These are phyloP conservation scores for Rhadinocentrus ornatus DNA, from an alignment of 2,797 vertebrate species.

Conservation along the genomic window DNA sequence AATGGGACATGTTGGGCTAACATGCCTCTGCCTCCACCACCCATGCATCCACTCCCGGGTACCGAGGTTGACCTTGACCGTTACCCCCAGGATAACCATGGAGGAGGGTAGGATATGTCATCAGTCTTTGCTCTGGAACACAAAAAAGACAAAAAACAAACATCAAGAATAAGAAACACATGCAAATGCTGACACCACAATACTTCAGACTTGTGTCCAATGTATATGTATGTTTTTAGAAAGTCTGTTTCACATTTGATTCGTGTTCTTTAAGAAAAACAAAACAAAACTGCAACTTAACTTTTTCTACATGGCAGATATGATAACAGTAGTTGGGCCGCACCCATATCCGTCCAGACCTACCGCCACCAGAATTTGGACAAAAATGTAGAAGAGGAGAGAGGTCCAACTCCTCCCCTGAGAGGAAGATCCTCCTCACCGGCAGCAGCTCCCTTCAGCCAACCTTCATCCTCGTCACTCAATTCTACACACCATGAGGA, in stretches of 20 bases:
- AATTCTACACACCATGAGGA: slow-evolving; percentile 95
- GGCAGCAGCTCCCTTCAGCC: slow-evolving; percentile 86
- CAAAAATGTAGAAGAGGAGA: slow-evolving; percentile 89
- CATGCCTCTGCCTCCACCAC: slow-evolving; percentile 91
- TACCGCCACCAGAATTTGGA: slow-evolving; percentile 92
- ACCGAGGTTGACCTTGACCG: slow-evolving; percentile 90
- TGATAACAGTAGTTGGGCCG: slow-evolving; percentile 91
- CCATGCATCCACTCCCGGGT: slow-evolving; percentile 93
- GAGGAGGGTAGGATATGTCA: slow-evolving; percentile 81
- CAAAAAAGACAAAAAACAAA: slow-evolving; percentile 40
- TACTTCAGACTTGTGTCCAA: too few species aligned
- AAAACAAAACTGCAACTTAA: neutral
- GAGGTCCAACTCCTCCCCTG: slow-evolving; percentile 91
- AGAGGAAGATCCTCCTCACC: slow-evolving; percentile 93
- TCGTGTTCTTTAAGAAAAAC: too few species aligned
- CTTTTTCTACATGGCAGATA: slow-evolving; percentile 79
- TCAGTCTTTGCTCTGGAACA: slow-evolving; percentile 51
- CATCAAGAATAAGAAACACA: slow-evolving; percentile 8
- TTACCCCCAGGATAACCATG: slow-evolving; percentile 89
- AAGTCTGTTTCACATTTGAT: too few species aligned
- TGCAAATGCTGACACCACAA: slow-evolving; percentile 39
- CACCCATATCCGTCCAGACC: slow-evolving; percentile 89
- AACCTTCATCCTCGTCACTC: slow-evolving; percentile 90
- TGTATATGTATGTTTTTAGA: too few species aligned
- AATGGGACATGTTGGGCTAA: slow-evolving; percentile 93